Conservation (phyloP, 2,888 invertebrate genomes). For the Bursaphelenchus okinawaensis region DNA sequence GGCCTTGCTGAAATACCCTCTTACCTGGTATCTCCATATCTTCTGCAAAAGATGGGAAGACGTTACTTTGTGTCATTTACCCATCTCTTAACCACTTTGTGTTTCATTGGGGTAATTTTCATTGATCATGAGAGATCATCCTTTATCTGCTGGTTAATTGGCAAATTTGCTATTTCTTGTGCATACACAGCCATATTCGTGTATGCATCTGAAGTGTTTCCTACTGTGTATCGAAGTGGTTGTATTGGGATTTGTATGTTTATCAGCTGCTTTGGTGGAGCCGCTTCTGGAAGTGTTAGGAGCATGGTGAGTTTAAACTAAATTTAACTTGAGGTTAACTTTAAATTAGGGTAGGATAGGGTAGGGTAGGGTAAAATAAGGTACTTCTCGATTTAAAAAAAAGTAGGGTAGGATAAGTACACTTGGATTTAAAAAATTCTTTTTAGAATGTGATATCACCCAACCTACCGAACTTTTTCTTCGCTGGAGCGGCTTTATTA, state of each 20-base stretch:
- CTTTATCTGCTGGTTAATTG: slow-evolving; percentile 35
- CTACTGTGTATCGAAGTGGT: slow-evolving; percentile 12
- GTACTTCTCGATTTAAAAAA: no score
- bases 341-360: no score
- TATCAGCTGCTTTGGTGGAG: slow-evolving; percentile 3
- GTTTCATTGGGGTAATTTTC: slow-evolving; percentile 9
- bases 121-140: background rate
- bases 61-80: background rate
- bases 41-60: slow-evolving; percentile 25
- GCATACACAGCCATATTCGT: slow-evolving; percentile 47
- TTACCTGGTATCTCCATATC: slow-evolving; percentile 37
- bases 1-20: slow-evolving; percentile 47
- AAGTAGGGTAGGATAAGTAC: no score
- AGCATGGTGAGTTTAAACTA: slow-evolving; percentile 14
- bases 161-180: slow-evolving; percentile 43
- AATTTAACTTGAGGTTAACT: no score
- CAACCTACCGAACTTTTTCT: slow-evolving; percentile 11
- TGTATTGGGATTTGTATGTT: slow-evolving; percentile 11
- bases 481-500: slow-evolving; percentile 7
- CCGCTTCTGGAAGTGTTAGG: background rate
- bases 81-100: background rate
- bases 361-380: no score
- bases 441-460: slow-evolving; percentile 6
- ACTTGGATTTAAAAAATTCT: no score
- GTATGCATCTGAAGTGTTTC: slow-evolving; percentile 22